Conservation (phyloP, 2,113 vertebrate species). For the Nansenia antarctica region DNA sequence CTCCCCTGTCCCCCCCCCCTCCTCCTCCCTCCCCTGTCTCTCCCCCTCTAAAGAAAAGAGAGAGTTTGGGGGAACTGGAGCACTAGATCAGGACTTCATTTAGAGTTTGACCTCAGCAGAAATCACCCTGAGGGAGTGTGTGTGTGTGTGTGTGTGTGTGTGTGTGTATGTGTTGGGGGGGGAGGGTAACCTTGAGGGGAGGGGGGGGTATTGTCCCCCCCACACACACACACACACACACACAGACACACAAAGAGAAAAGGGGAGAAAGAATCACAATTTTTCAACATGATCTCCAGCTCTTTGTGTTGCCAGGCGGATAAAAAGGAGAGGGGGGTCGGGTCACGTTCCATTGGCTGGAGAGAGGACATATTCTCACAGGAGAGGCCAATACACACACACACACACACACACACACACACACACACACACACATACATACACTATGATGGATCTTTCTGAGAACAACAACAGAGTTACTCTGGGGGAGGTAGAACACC, state of each 20-base stretch:
- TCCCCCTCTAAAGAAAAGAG: not conserved
- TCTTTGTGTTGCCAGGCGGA: constrained; percentile 4
- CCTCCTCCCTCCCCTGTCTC: too few species aligned
- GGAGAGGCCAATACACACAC: constrained; percentile 20
- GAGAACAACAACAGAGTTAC: too few species aligned
- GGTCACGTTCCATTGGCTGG: constrained; percentile 15
- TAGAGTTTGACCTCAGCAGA: constrained; percentile 32
- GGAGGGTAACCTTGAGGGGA: not conserved
- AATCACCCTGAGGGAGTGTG: constrained; percentile 1
- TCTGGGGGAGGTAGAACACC: too few species aligned
- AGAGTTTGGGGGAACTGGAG: not conserved
- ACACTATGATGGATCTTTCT: too few species aligned
- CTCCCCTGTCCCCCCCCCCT: too few species aligned
- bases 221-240: too few species aligned
- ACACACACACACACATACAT: too few species aligned
- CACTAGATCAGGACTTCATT: constrained; percentile 10
- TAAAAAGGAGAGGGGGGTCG: not conserved
- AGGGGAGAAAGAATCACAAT: constrained; percentile 1
- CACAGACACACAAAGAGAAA: constrained; percentile 12
- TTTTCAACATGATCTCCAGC: constrained; percentile 27
- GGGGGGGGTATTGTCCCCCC: not conserved
- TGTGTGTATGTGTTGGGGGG: not conserved
- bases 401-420: too few species aligned
- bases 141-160: not conserved
- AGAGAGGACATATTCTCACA: constrained; percentile 17